Evolutionary conservation across 2,113 vertebrate species (phyloP).

Genomic region (Colius striatus): DNA sequence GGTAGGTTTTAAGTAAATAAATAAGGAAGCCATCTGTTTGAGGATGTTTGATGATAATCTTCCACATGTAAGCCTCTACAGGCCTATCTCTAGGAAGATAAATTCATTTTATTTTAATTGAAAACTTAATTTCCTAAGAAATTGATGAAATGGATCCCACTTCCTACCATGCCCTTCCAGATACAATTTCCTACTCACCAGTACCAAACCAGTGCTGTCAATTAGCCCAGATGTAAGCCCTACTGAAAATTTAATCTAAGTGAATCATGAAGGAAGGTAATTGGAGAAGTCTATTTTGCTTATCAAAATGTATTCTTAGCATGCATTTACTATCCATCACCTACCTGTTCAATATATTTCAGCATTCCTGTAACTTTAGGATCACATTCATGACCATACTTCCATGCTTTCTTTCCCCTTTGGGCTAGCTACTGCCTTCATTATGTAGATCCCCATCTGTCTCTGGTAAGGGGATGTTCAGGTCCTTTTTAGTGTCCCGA

Average conservation of each 20-base stretch:
- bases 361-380: background rate
- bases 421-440: background rate
- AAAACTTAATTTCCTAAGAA: conserved; percentile 60
- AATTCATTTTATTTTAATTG: conserved; percentile 53
- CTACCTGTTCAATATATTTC: background rate
- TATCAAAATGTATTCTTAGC: background rate
- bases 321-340: background rate
- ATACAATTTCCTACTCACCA: conserved; percentile 23
- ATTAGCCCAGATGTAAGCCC: background rate
- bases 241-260: background rate
- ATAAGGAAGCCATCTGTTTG: conserved; percentile 16
- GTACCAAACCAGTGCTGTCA: background rate
- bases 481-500: background rate
- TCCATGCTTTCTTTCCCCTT: background rate
- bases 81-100: conserved; percentile 37
- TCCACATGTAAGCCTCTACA: background rate
- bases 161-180: conserved; percentile 55
- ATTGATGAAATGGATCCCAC: conserved; percentile 42
- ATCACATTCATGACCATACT: background rate
- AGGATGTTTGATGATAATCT: background rate
- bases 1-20: background rate
- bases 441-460: background rate
- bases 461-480: background rate
- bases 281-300: background rate
- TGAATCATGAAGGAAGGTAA: background rate